phyloP scores from a whole-genome alignment of 1,140 invertebrate species.

The Drosophila saltans region DNA sequence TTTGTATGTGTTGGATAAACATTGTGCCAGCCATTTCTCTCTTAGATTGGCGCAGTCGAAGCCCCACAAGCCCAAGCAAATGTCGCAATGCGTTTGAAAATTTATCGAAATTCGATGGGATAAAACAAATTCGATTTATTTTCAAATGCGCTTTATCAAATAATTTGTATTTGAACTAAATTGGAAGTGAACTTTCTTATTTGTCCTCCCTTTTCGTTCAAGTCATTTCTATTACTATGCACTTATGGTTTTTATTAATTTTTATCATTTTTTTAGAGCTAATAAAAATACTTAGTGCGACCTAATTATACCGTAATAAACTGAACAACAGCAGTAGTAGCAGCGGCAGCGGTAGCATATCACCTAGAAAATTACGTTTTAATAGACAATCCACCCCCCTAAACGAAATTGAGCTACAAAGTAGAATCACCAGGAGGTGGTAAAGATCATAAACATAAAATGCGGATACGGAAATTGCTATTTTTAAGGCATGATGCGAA shows the following conservation, averaged over 20 bases:
- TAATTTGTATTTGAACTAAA: not conserved
- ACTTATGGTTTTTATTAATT: not conserved
- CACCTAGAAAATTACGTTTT: slow-evolving; percentile 12
- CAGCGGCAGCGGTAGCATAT: slow-evolving; percentile 3
- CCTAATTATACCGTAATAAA: slow-evolving; percentile 6
- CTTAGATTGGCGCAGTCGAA: slow-evolving; percentile 57
- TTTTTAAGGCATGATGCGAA: slow-evolving; percentile 3
- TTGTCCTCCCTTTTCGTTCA: not conserved
- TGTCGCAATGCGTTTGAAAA: slow-evolving; percentile 32
- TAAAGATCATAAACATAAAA: slow-evolving; percentile 11
- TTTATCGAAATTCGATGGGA: slow-evolving; percentile 67
- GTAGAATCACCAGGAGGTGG: slow-evolving; percentile 6
- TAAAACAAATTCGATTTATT: slow-evolving; percentile 23
- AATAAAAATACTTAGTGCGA: slow-evolving; percentile 4
- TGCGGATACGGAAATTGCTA: slow-evolving; percentile 14
- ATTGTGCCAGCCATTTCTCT: slow-evolving; percentile 56
- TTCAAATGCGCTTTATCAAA: not conserved
- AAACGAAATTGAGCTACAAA: slow-evolving; percentile 12
- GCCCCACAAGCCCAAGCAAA: slow-evolving; percentile 42
- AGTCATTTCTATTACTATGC: not conserved
- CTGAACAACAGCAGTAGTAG: not conserved
- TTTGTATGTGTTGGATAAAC: slow-evolving; percentile 58
- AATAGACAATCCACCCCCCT: not conserved
- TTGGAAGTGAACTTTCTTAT: not conserved
- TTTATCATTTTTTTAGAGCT: not conserved